Base-by-base conservation (phyloP, 2,888 invertebrate genomes). In the Megamerina dolium region DNA sequence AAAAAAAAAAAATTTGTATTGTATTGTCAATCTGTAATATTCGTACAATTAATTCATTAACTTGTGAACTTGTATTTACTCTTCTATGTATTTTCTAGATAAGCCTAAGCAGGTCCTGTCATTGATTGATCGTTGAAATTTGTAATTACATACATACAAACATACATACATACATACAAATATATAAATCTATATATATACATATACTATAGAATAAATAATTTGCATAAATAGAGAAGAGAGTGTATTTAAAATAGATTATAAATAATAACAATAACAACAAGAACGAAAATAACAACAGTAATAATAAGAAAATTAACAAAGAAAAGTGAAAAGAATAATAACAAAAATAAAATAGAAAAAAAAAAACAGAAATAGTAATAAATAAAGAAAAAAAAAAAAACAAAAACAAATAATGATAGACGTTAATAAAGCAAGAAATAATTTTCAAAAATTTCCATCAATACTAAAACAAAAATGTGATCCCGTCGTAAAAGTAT, bases 401-500 rank as follows among this genome's bases (percentile, higher is more conserved):
- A 41, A 16, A 35, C 49, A 52, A 34, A 44, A 49, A 48, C 50
- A 52, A 64, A 64, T 63, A 54, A 65, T 65, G 65, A 60, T 67
- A 64, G 65, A 65, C 57, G 55, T 61, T 57, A 66, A 61, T 55
- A 67, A 64, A 50, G 49, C 38, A 37, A 58, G 58, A 59, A 65
- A 63, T 49, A 54, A 52, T 56, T 63, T 60, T 59, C 56, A 62
- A 50, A 66, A 66, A 59, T 57, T 61, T 57, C 58, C 64, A 58
- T 49, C 56, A 49, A 23, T 23, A 23, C 53, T 60, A n/a, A 66
- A 64, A 52, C 52, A 54, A 52, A 55, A 49, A 52, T 54, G 51
- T 56, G 51, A 52, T 34, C 42, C 49, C 27, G 49, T 41, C 27
- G 36, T 43, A 37, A 31, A 37, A 46, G 41, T 43, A 32, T 46